Evolutionary conservation across 2,797 vertebrate genomes (phyloP).

Genomic region (Lagodon rhomboides): DNA sequence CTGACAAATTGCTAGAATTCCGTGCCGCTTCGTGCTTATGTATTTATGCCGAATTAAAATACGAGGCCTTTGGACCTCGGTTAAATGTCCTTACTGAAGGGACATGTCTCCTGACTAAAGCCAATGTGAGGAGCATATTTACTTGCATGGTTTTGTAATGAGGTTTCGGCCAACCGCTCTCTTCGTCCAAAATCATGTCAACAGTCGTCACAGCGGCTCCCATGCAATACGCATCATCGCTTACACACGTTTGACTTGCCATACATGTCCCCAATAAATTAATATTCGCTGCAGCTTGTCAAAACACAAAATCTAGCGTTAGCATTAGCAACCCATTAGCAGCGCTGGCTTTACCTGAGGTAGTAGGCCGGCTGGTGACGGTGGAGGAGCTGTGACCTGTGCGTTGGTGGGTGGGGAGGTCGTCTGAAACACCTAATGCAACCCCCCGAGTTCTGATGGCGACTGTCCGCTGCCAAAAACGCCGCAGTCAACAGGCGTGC

Average conservation of each 20-base stretch:
- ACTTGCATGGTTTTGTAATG: neutral
- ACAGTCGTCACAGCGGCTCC: neutral
- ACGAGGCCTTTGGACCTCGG: fast-evolving
- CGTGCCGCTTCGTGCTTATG: neutral
- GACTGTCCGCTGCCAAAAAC: constrained; percentile 17
- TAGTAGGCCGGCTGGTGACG: constrained; percentile 49
- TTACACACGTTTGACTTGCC: too few relatives aligned
- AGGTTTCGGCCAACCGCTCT: neutral
- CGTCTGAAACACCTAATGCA: constrained; percentile 30
- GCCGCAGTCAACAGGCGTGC: constrained; percentile 42
- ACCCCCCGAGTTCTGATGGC: neutral
- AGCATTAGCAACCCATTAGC: constrained; percentile 28
- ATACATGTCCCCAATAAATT: neutral
- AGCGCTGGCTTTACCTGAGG: constrained; percentile 76
- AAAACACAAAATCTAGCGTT: neutral
- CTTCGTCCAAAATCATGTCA: too few relatives aligned
- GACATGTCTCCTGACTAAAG: fast-evolving
- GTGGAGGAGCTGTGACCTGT: constrained; percentile 39
- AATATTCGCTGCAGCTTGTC: neutral
- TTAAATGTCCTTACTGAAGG: fast-evolving
- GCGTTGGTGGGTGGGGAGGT: constrained; percentile 33
- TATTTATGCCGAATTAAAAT: constrained; percentile 18
- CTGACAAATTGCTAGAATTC: neutral
- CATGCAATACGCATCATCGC: too few relatives aligned
- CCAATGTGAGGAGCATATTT: fast-evolving